Conservation (phyloP, 1,140 invertebrate genomes). For the Bombus soroeensis region DNA sequence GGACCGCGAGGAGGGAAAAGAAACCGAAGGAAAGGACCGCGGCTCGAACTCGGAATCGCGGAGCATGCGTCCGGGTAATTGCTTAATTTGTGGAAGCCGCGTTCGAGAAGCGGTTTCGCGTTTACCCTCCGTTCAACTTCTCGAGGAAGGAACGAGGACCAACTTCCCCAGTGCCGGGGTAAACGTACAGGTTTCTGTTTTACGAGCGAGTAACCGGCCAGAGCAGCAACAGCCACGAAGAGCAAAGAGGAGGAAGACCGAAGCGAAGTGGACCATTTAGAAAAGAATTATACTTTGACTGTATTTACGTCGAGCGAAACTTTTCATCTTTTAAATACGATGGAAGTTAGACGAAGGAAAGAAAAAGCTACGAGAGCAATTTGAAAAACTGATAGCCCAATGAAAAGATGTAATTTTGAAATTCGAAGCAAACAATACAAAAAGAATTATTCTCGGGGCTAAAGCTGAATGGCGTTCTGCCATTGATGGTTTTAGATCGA, state of each 20-base stretch:
- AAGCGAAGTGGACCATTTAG: constrained; percentile 16
- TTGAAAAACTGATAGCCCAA: too few relatives aligned
- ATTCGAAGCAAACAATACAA: background rate
- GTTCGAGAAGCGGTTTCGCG: constrained; percentile 9
- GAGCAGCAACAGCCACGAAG: background rate
- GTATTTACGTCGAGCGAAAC: background rate
- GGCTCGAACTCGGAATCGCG: constrained; percentile 56
- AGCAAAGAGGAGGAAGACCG: background rate
- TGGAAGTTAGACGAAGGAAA: background rate
- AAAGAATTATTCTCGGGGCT: background rate
- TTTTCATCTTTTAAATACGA: background rate
- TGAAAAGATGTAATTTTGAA: background rate
- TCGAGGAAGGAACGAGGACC: background rate
- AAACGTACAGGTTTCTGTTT: constrained; percentile 59
- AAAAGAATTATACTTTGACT: background rate
- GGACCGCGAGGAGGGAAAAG: background rate
- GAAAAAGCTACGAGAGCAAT: too few relatives aligned
- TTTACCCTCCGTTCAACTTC: constrained; percentile 28
- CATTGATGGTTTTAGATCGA: background rate
- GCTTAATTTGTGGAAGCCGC: constrained; percentile 81
- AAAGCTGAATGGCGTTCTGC: background rate
- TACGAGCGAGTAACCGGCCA: constrained; percentile 55
- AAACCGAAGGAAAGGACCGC: constrained; percentile 36
- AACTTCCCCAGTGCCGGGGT: constrained; percentile 33
- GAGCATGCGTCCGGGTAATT: constrained; percentile 77